Percentiles rank a stretch among this genome's conserved stretches.
phyloP scores from a whole-genome alignment of 1,140 invertebrate genomes.

The Pygmarrhopalites habei region DNA sequence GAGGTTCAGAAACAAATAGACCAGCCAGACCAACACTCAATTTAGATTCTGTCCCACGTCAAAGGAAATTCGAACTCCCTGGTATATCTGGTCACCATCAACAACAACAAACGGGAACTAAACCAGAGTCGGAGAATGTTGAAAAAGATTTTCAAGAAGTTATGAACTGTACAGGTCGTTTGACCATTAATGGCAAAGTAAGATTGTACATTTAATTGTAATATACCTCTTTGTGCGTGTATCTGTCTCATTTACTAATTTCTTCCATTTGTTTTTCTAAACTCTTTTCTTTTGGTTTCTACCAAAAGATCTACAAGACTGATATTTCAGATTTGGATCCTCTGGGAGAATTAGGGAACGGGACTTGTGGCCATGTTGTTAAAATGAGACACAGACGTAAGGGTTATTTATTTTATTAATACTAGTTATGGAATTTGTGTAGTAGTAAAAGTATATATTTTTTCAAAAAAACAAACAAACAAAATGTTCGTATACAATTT shows the following conservation, averaged over 20 bases:
- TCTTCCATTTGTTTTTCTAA: slow-evolving; percentile 4
- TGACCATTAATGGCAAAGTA: slow-evolving; percentile 66
- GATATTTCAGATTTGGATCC: slow-evolving; percentile 78
- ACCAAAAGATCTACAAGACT: slow-evolving; percentile 62
- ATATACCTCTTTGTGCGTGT: neutral
- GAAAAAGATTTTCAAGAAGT: slow-evolving; percentile 63
- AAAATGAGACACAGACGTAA: slow-evolving; percentile 88
- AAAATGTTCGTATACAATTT: neutral
- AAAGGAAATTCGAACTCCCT: neutral
- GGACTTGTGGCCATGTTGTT: slow-evolving; percentile 94
- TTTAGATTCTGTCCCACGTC: neutral
- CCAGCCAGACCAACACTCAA: neutral
- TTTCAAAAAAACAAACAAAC: neutral
- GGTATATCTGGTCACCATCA: neutral
- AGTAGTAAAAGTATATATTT: neutral
- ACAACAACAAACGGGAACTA: too few relatives aligned
- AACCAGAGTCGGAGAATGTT: slow-evolving; percentile 26
- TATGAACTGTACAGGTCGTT: slow-evolving; percentile 71
- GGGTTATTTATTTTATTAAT: slow-evolving; percentile 15
- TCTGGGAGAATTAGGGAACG: slow-evolving; percentile 85
- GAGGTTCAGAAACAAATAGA: too few relatives aligned
- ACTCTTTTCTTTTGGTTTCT: neutral
- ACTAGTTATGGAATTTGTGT: neutral
- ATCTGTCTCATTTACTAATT: neutral
- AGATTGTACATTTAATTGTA: slow-evolving; percentile 16